Percentiles rank a stretch among this genome's conserved stretches.
Evolutionary conservation across 2,113 vertebrate genomes (phyloP).

Genomic region (Atherinomorus stipes): DNA sequence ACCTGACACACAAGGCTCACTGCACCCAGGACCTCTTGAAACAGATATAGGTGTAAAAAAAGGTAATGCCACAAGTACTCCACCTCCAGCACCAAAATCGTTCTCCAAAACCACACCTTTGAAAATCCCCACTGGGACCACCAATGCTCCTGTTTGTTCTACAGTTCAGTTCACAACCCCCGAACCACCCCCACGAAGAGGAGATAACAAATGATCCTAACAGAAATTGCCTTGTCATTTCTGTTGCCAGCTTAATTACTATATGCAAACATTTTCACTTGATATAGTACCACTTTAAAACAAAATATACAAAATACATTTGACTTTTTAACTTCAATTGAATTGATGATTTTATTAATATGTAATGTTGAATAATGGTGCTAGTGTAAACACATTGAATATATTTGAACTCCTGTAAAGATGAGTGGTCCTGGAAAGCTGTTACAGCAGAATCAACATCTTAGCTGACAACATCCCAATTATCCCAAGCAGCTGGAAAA

Average conservation of each 20-base stretch:
- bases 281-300: not conserved
- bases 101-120: conserved; percentile 2
- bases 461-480: not conserved
- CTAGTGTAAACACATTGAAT: conserved; percentile 7
- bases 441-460: too few relatives aligned
- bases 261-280: not conserved
- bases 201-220: conserved; percentile 42
- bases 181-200: conserved; percentile 40
- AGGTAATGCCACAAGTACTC: conserved; percentile 12
- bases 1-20: not conserved
- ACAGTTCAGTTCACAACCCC: conserved; percentile 26
- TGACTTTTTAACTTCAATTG: not conserved
- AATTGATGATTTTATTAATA: too few relatives aligned
- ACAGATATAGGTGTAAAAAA: not conserved
- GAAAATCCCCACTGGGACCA: not conserved
- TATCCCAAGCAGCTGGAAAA: not conserved
- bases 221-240: not conserved
- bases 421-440: too few relatives aligned
- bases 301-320: not conserved
- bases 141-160: conserved; percentile 44
- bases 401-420: not conserved
- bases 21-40: not conserved
- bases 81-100: conserved; percentile 21
- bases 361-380: too few relatives aligned
- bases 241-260: not conserved